Evolutionary conservation across 1,140 invertebrate species (phyloP).

Genomic region (Drosophila eugracilis): DNA sequence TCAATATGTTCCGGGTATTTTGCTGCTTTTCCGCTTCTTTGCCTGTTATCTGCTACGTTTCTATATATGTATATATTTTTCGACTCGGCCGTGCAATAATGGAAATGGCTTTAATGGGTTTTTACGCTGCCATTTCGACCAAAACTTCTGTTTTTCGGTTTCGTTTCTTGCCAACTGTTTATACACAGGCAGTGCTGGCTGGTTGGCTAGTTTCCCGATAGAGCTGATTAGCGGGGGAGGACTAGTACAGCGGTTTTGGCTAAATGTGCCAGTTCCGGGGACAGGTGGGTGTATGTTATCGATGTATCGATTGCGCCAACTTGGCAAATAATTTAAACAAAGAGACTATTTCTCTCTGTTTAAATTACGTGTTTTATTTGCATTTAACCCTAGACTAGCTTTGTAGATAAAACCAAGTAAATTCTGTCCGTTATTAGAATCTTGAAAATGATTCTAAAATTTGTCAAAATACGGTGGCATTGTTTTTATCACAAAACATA

Average conservation of each 20-base stretch:
- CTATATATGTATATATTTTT: conserved; percentile 10
- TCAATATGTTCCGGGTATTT: conserved; percentile 39
- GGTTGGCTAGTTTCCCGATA: background rate
- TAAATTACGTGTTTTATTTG: background rate
- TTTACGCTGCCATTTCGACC: conserved; percentile 43
- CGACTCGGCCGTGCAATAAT: conserved; percentile 9
- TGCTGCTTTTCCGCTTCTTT: background rate
- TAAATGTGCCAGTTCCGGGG: background rate
- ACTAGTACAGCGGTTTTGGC: background rate
- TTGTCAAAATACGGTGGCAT: too few species aligned
- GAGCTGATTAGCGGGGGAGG: background rate
- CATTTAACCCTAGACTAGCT: background rate
- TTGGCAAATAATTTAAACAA: background rate
- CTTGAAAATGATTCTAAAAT: too few species aligned
- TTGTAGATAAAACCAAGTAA: background rate
- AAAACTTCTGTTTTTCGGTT: conserved; percentile 33
- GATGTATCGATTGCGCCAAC: background rate
- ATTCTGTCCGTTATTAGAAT: too few species aligned
- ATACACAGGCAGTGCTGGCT: conserved; percentile 51
- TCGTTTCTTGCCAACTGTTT: conserved; percentile 67
- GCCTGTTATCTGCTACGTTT: conserved; percentile 4
- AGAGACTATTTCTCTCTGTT: background rate
- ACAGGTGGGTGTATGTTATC: background rate
- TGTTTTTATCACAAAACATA: too few species aligned
- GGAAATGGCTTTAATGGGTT: conserved; percentile 20